Percentiles rank a stretch among this genome's conserved stretches.
phyloP scores from a whole-genome alignment of 1,140 invertebrate genomes.

The Myzus persicae region DNA sequence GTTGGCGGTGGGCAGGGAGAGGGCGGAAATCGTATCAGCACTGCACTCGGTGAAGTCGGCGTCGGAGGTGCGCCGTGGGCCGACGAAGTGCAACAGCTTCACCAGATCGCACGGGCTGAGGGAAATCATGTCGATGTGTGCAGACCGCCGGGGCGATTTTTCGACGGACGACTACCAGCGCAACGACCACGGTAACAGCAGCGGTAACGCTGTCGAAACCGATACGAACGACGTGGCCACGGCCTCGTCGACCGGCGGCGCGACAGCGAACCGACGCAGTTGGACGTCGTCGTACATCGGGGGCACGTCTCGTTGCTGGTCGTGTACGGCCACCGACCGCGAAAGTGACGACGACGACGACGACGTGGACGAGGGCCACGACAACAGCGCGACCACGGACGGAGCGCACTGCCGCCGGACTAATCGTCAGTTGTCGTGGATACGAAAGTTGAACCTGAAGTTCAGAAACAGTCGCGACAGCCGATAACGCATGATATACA shows the following conservation, averaged over 20 bases:
- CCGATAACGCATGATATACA: neutral
- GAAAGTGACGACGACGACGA: neutral
- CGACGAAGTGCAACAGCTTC: neutral
- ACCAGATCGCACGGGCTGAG: neutral
- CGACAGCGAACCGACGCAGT: no score
- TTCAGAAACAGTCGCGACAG: neutral
- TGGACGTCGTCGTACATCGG: neutral
- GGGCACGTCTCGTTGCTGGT: neutral
- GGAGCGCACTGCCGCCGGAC: no score
- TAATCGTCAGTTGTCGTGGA: neutral
- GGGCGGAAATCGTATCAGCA: neutral
- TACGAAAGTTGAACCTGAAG: neutral
- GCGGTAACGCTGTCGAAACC: neutral
- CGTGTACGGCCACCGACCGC: neutral
- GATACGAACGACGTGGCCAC: no score
- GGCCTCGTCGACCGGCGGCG: no score
- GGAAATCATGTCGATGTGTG: slow-evolving; percentile 26
- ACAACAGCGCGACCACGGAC: no score
- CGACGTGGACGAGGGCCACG: no score
- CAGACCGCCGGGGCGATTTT: neutral
- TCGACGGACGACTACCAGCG: neutral
- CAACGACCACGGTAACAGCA: neutral
- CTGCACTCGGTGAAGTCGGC: neutral
- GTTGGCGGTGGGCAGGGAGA: neutral
- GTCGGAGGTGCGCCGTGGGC: neutral